Base-by-base conservation (phyloP, 1,140 invertebrate genomes). In the Eueides isabella region DNA sequence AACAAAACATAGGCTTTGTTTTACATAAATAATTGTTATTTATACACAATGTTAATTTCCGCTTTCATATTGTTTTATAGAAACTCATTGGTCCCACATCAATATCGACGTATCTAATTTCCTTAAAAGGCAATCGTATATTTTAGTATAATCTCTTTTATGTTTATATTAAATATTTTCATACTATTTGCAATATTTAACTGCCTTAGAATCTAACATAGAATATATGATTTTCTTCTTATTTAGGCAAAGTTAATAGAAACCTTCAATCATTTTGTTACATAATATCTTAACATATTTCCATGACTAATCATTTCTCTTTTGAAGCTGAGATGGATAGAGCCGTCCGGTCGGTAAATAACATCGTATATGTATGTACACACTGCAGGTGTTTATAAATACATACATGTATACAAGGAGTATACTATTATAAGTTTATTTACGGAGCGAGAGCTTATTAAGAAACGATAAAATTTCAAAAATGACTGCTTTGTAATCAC, bases 71-170 rank as follows among this genome's bases (percentile, higher is more conserved):
- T 92, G 86, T 90, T 90, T 91, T 85, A 83, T 77, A 83, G 82
- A 76, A 80, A 86, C 86, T 87, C 83, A 82, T 88, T 88, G 84
- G 80, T 77, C 78, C 75, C 72, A 80, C 83, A 75, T 78, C 82
- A 85, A 83, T 89, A 84, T 82, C 83, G 80, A 78, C 82, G 82
- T 83, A 80, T 83, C 83, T 90, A 87, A 92, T 90, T 92, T 92
- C 88, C 90, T 89, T 81, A 86, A 76, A 48, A 68, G 33, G 19
- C 30, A 31, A 61, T 61, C 5, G n/a, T 16, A 33, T 23, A 68
- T 31, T 68, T 68, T 61, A 61, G 26, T 23, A 55, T 23, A 7
- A 55, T 23, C 12, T 55, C n/a, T 26, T 55, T 23, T 26, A 55
- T 55, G 44, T 9, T 23, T 23, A 55, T n/a, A 26, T 23, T 11